A percentile compares a stretch with the other conserved stretches of the same genome.
phyloP scores from a whole-genome alignment of 2,797 vertebrate genomes.

The Onychomys torridus region DNA sequence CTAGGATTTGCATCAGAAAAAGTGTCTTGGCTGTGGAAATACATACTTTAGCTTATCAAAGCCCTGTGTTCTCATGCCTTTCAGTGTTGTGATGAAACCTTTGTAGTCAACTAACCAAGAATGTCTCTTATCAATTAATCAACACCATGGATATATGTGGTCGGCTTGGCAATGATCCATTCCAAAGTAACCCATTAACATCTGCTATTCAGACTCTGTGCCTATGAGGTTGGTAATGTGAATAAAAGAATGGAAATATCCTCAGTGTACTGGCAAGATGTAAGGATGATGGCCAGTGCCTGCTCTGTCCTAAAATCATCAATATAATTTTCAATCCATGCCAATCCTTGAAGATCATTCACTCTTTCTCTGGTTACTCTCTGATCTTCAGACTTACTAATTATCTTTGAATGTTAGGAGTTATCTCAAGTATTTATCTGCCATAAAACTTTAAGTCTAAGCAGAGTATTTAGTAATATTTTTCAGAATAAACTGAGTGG shows the following conservation, averaged over 20 bases:
- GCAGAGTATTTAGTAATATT: conserved; percentile 8
- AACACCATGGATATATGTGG: background rate
- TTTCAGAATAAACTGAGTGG: background rate
- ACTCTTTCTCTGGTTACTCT: background rate
- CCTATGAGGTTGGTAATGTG: background rate
- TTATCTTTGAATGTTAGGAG: conserved; percentile 17
- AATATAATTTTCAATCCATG: background rate
- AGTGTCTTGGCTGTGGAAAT: background rate
- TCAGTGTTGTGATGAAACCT: background rate
- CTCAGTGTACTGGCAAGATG: background rate
- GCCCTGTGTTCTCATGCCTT: background rate
- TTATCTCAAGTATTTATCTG: background rate
- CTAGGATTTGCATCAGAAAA: background rate
- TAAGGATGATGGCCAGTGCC: background rate
- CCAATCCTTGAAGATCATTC: background rate
- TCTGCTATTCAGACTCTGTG: background rate
- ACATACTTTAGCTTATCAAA: background rate
- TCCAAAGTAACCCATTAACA: background rate
- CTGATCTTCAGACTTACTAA: background rate
- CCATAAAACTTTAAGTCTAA: conserved; percentile 2
- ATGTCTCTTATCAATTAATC: background rate
- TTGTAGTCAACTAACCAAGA: background rate
- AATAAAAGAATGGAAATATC: background rate
- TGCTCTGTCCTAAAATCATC: background rate
- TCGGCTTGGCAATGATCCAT: background rate